Base-by-base conservation (phyloP, 2,113 vertebrate species). In the Onychostruthus taczanowskii region DNA sequence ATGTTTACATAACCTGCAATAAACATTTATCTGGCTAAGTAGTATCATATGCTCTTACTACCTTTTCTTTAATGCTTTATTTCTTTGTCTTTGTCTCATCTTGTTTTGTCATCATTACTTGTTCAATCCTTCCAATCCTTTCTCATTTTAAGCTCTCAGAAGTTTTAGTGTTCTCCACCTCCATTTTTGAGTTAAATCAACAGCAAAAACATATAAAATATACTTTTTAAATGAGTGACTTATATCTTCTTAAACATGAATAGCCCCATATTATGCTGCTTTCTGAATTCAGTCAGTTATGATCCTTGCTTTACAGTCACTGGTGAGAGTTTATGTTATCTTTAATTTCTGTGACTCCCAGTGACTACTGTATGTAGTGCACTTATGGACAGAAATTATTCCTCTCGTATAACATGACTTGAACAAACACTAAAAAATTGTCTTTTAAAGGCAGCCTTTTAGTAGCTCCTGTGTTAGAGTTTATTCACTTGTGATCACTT, bases 401-500 rank as follows among this genome's bases (percentile, higher is more conserved):
- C 7, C 20, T 87, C 7, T 78, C 18, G 1, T 73, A 11, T 3
- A 64, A 63, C 4, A 13, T 43, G 24, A 67, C 5, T 73, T 75
- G 13, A 10, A 55, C 10, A 63, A 76, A 47, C 27, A 72, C 0
- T 39, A 21, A 63, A 81, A 78, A 63, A n/a, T 21, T 4, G 4
- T 18, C n/a, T 16, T 84, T 77, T 31, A 33, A 28, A 56, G 18
- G 9, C 11, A 61, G 1, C 2, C 4, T 76, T 75, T 76, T 16
- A 26, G 39, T 1, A 0, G 9, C 14, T 55, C 4, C 9, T 58
- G 8, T 47, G 11, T n/a, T 87, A 23, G 33, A 39, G 8, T 73
- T 55, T 91, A 13, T 39, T 70, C n/a, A n/a, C 26, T n/a, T 69
- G 13, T 27, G 30, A 37, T 58, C 8, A 7, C 19, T 79, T 81